Base-by-base conservation (phyloP, 1,140 invertebrate species). In the Stratiolaelaps scimitus region DNA sequence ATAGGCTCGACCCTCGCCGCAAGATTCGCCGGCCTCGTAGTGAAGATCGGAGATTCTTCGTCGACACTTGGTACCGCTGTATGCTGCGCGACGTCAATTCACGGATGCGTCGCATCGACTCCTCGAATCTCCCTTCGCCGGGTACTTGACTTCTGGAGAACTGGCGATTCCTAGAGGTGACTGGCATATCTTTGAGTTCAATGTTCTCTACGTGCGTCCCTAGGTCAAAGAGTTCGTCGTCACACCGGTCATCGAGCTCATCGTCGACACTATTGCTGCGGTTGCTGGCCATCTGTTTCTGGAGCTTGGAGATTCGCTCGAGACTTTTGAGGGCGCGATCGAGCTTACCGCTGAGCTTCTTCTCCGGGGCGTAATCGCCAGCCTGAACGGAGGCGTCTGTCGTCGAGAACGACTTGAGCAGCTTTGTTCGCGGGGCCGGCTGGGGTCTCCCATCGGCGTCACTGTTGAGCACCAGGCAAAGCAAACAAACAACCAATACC, bases 71-170 rank as follows among this genome's bases (percentile, higher is more conserved):
- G 26, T 60, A 60, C 23, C 34, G 26, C 20, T 60, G 53, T 1
- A 60, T 60, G 10, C 53, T 60, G 13, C 53, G 53, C 6, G 53
- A 60, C 1, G 53, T 60, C 2, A 60, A 34, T 34, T 60, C 53
- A 15, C 53, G 53, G 26, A 60, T 60, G 4, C 53, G 53, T 60
- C 53, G 13, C 53, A 60, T 60, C 15, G 53, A 60, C 23, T 60
- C 53, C 20, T 60, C 53, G 23, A 60, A 60, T 23, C 10, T n/a
- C 26, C 53, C 53, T 23, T 60, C 53, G 17, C 53, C 53, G 20
- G 53, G 53, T 29, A 60, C 34, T 10, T 60, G 53, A 15, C 2
- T n/a, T 23, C 26, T 2, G 15, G 53, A 60, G 10, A 60, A 60
- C 10, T 6, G 1, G 15, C 53, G 23, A 26, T 23, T 17, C 34